Percentiles rank a stretch among this genome's conserved stretches.
Evolutionary conservation across 2,113 vertebrate species (phyloP).

Genomic region (Podarcis raffonei): DNA sequence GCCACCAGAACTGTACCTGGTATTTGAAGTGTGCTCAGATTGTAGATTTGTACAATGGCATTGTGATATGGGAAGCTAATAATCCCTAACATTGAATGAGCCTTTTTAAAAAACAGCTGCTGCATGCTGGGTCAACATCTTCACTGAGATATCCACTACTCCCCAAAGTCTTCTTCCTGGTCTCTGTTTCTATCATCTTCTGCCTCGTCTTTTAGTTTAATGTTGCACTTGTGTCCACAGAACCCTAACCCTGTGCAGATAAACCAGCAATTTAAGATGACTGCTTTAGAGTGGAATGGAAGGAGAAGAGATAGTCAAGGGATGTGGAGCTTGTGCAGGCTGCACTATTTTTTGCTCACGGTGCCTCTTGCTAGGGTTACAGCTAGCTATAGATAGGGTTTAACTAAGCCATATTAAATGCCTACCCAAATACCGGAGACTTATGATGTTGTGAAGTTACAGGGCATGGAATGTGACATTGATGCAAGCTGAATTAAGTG

Average conservation of each 20-base stretch:
- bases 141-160: too few relatives aligned
- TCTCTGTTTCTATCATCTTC: background rate
- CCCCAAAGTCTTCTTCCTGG: background rate
- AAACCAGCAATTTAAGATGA: conserved; percentile 46
- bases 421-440: conserved; percentile 49
- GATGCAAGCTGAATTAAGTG: conserved; percentile 60
- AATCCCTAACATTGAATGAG: too few relatives aligned
- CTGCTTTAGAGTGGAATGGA: conserved; percentile 39
- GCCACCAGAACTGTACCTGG: too few relatives aligned
- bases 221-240: conserved; percentile 17
- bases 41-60: too few relatives aligned
- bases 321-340: conserved; percentile 46
- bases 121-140: too few relatives aligned
- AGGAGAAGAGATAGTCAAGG: conserved; percentile 47
- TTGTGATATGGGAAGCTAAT: too few relatives aligned
- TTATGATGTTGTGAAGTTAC: conserved; percentile 52
- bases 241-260: conserved; percentile 22
- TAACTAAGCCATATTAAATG: conserved; percentile 67
- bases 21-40: too few relatives aligned
- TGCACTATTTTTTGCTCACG: conserved; percentile 57
- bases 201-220: conserved; percentile 44
- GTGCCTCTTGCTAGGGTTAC: conserved; percentile 68
- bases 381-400: conserved; percentile 70
- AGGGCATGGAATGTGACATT: conserved; percentile 60
- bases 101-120: too few relatives aligned